A percentile compares a stretch with the other conserved stretches of the same genome.
Conservation (phyloP, 2,888 invertebrate species). For the Entomobrya proxima region DNA sequence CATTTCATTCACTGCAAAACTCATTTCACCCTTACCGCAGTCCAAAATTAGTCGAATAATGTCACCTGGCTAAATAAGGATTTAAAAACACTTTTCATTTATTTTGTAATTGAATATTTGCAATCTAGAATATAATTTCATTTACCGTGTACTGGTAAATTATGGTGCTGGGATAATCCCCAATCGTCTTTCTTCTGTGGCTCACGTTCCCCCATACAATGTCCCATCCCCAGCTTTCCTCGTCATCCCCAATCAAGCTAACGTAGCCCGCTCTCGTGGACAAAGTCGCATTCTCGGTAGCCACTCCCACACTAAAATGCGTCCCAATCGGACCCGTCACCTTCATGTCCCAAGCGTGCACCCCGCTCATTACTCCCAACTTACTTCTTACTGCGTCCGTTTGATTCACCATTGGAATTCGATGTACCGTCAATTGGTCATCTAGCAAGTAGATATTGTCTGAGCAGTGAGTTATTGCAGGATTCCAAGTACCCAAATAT, state of each 20-base stretch:
- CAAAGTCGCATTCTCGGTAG: not conserved
- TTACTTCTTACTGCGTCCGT: slow-evolving; percentile 31
- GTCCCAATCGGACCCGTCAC: slow-evolving; percentile 11
- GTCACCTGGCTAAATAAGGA: slow-evolving; percentile 23
- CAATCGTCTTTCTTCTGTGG: not conserved
- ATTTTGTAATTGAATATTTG: too few species aligned
- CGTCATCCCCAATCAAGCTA: slow-evolving; percentile 35
- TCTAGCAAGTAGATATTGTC: slow-evolving; percentile 19
- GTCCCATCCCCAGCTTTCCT: slow-evolving; percentile 51
- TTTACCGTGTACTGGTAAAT: slow-evolving; percentile 43
- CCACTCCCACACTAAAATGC: slow-evolving; percentile 28
- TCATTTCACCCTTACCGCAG: not conserved
- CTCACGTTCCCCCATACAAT: slow-evolving; percentile 26
- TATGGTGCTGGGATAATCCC: not conserved
- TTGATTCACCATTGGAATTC: slow-evolving; percentile 32
- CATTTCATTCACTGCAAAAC: slow-evolving; percentile 32
- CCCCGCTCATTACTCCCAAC: slow-evolving; percentile 18
- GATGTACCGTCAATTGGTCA: slow-evolving; percentile 15
- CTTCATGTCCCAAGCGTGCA: slow-evolving; percentile 40
- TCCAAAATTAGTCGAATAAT: slow-evolving; percentile 31
- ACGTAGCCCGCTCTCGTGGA: not conserved
- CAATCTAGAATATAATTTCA: too few species aligned
- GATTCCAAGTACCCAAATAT: slow-evolving; percentile 42
- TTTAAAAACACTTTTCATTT: not conserved
- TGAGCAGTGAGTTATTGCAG: not conserved